Evolutionary conservation across 2,113 vertebrate genomes (phyloP).

Genomic region (Benitochromis conjunctus): DNA sequence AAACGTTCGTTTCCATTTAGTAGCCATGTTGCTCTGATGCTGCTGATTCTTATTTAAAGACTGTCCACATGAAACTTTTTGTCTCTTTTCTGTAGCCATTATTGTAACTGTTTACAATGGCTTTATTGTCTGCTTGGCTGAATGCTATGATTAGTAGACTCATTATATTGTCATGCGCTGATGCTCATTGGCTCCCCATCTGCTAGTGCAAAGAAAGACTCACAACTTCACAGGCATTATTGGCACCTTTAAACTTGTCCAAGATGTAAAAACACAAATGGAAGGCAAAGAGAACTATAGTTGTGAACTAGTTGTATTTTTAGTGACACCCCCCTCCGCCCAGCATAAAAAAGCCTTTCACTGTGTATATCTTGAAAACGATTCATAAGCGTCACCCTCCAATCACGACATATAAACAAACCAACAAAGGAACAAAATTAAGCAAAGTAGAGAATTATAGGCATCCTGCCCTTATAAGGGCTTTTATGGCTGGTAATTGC

Average conservation of each 20-base stretch:
- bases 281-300: background rate
- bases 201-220: constrained; percentile 30
- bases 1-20: background rate
- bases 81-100: background rate
- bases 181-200: constrained; percentile 53
- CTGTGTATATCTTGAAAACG: background rate
- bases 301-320: background rate
- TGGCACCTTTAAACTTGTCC: background rate
- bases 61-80: background rate
- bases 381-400: background rate
- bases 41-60: background rate
- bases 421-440: background rate
- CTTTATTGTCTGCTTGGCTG: constrained; percentile 29
- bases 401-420: background rate
- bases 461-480: background rate
- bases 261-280: background rate
- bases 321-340: background rate
- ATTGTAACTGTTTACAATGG: constrained; percentile 28
- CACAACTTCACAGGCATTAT: constrained; percentile 20
- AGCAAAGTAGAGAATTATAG: background rate
- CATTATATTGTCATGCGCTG: constrained; percentile 67
- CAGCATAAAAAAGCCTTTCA: background rate
- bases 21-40: background rate
- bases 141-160: constrained; percentile 64
- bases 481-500: constrained; percentile 15